Base-by-base conservation (phyloP, 2,797 vertebrate species). In the Serranus cabrilla region DNA sequence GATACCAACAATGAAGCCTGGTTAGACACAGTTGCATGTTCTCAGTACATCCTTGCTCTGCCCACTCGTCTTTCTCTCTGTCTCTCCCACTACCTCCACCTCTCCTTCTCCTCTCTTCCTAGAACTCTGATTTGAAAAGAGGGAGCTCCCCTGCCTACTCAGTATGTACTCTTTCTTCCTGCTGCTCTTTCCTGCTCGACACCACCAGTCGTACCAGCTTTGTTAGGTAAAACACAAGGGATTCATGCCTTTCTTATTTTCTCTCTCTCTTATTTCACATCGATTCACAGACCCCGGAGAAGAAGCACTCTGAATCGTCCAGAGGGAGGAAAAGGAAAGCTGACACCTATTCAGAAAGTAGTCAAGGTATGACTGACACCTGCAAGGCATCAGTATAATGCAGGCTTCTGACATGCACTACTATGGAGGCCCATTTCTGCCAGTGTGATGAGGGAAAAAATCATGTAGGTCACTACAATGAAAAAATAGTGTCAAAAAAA, bases 281-380 rank as follows among this genome's bases (percentile, higher is more conserved):
- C 34, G 83, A 90, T 89, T 87, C 80, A 2, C 93, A 99, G 98
- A 99, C 98, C 84, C 98, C 98, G 34, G 98, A 99, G 93, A 99
- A 99, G 94, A 99, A 99, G 93, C 97, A 97, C 90, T 97, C 97
- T 0, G 97, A 99, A 74, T 95, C 96, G 84, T 97, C 97, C 76
- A 96, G 97, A 84, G 97, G 97, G 92, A 96, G 98, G 92, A 99
- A 99, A 90, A 97, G 98, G 90, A 99, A 99, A 96, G 98, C 97
- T 64, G 98, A 99, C 87, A 97, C 94, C 88, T 97, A 97, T 90
- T 97, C 96, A 80, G 98, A 99, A 94, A 97, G 97, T 89, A 99
- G 96, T 93, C 98, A 99, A 96, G 98, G 98, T 99, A 90, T 27
- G 93, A 93, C 86, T 18, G 59, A 69, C 34, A 54, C 57, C 52